Evolutionary conservation across 2,888 invertebrate species (phyloP).

Genomic region (Oasisia sp.): DNA sequence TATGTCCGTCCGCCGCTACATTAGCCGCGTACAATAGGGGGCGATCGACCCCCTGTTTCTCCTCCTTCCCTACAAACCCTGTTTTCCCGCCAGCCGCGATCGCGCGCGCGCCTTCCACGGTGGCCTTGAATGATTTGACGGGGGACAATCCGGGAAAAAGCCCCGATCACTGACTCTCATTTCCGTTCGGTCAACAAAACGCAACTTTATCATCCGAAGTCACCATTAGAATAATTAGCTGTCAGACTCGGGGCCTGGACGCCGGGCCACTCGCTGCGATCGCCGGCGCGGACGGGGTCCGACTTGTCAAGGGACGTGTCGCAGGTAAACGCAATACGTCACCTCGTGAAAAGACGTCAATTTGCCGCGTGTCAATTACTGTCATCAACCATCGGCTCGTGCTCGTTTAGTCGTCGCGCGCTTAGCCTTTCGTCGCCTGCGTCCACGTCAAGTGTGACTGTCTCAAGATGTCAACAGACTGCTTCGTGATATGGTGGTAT

Average conservation of each 20-base stretch:
- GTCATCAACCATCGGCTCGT: background rate
- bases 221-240: constrained; percentile 17
- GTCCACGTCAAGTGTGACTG: background rate
- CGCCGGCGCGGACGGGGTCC: background rate
- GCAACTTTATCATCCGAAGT: constrained; percentile 13
- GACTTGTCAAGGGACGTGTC: background rate
- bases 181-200: constrained; percentile 3
- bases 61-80: background rate
- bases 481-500: background rate
- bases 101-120: background rate
- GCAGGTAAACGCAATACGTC: background rate
- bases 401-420: background rate
- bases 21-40: background rate
- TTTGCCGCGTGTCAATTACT: background rate
- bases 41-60: background rate
- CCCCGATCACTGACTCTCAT: background rate
- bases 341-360: constrained; percentile 13
- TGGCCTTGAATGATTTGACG: background rate
- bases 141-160: background rate
- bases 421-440: background rate
- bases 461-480: background rate
- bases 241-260: background rate
- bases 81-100: background rate
- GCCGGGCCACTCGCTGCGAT: background rate
- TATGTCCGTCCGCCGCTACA: background rate